Conservation (phyloP, 92 coral and sea anemone genomes). For the Zoanthus gigantus region DNA sequence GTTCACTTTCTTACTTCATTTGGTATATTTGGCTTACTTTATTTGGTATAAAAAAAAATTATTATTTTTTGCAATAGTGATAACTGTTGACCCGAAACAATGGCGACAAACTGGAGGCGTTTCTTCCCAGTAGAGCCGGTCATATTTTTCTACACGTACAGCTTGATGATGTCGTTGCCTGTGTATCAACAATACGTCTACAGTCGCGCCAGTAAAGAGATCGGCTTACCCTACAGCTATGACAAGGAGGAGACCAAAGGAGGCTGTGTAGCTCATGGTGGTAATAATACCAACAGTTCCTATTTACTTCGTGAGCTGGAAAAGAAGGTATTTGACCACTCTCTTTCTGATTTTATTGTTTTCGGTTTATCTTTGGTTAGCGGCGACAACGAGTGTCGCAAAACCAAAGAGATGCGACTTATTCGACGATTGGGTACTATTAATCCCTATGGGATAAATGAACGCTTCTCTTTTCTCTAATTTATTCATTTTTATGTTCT, state of each 20-base stretch:
- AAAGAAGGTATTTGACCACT: slow-evolving; percentile 1
- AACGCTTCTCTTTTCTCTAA: too few relatives aligned
- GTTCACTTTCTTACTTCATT: too few relatives aligned
- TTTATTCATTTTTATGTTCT: too few relatives aligned
- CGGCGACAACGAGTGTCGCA: too few relatives aligned
- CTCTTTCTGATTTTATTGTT: too few relatives aligned
- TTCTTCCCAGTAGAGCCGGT: slow-evolving; percentile 93
- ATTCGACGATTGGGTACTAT: too few relatives aligned
- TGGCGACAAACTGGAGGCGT: slow-evolving; percentile 61
- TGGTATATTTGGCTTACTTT: too few relatives aligned
- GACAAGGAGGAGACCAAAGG: slow-evolving; percentile 24
- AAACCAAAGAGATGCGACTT: too few relatives aligned
- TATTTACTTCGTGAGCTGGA: slow-evolving; percentile 21
- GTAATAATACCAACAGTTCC: slow-evolving; percentile 25
- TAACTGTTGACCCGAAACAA: not conserved
- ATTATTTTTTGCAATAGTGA: not conserved
- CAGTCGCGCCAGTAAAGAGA: slow-evolving; percentile 64
- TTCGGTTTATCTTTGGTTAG: too few relatives aligned
- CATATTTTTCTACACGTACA: slow-evolving; percentile 82
- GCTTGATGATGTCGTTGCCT: slow-evolving; percentile 74
- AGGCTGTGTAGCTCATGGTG: slow-evolving; percentile 7
- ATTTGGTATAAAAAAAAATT: too few relatives aligned
- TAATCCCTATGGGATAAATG: too few relatives aligned
- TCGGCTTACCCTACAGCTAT: slow-evolving; percentile 70
- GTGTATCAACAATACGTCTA: slow-evolving; percentile 79